Percentiles rank a stretch among this genome's conserved stretches.
Evolutionary conservation across 2,113 vertebrate genomes (phyloP).

Genomic region (Psettodes erumei): DNA sequence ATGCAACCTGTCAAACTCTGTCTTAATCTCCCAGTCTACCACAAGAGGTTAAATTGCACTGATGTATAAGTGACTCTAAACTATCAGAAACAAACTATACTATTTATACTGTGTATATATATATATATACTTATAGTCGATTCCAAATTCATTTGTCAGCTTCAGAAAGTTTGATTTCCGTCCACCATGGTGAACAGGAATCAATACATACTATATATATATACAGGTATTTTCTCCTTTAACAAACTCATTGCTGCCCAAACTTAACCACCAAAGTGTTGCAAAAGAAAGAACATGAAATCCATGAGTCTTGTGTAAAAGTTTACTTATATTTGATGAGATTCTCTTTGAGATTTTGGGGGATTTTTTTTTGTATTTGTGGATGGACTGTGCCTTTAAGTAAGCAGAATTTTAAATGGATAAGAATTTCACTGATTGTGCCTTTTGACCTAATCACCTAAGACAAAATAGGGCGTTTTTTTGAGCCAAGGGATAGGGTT

Average conservation of each 20-base stretch:
- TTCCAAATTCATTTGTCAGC: background rate
- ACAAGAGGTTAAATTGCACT: constrained; percentile 42
- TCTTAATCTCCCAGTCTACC: constrained; percentile 10
- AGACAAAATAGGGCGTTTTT: background rate
- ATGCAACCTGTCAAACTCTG: constrained; percentile 12
- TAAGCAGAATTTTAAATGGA: background rate
- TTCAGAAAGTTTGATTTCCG: background rate
- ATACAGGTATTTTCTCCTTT: background rate
- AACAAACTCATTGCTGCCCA: background rate
- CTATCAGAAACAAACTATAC: constrained; percentile 13
- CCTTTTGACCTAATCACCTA: constrained; percentile 28
- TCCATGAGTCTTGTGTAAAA: background rate
- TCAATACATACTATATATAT: no score
- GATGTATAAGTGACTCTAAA: constrained; percentile 39
- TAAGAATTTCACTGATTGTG: constrained; percentile 38
- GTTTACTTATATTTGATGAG: background rate
- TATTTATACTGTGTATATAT: background rate
- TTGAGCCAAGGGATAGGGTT: constrained; percentile 9
- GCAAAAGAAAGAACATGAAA: background rate
- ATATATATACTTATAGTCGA: background rate
- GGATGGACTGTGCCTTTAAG: constrained; percentile 29
- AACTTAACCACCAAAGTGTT: background rate
- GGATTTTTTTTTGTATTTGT: no score
- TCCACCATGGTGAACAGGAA: no score
- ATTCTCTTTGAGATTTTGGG: no score